A percentile compares a stretch with the other conserved stretches of the same genome.
Evolutionary conservation across 2,888 invertebrate species (phyloP).

Genomic region (Eupithecia pulchellata): DNA sequence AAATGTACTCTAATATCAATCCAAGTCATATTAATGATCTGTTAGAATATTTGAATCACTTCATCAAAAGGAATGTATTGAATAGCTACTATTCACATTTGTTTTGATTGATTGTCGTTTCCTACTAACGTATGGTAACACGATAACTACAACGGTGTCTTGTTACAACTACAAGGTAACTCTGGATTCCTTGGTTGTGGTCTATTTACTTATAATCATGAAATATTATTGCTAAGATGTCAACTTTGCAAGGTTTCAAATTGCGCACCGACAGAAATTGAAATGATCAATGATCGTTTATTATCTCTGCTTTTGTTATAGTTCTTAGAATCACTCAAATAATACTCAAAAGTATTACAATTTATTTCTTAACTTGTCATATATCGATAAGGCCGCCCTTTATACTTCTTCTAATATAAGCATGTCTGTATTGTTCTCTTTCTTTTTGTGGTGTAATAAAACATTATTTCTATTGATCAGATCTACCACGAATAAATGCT

Average conservation of each 20-base stretch:
- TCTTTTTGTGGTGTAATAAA: too few relatives aligned
- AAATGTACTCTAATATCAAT: neutral
- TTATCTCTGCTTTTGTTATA: neutral
- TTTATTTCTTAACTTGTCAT: neutral
- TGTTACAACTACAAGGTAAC: constrained; percentile 65
- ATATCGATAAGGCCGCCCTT: too few relatives aligned
- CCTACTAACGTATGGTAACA: constrained; percentile 60
- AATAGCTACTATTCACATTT: constrained; percentile 23
- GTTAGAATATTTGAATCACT: constrained; percentile 15
- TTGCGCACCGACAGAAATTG: neutral
- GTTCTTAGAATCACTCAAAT: neutral
- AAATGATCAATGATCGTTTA: neutral
- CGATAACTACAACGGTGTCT: constrained; percentile 55
- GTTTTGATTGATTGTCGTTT: constrained; percentile 53
- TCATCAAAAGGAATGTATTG: constrained; percentile 25
- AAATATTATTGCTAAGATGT: constrained; percentile 20
- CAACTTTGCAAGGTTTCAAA: neutral
- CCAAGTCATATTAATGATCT: neutral
- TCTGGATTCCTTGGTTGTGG: constrained; percentile 65
- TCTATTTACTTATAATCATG: constrained; percentile 56
- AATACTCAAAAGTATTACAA: neutral
- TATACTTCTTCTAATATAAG: too few relatives aligned
- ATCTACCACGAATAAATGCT: neutral
- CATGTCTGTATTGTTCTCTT: too few relatives aligned
- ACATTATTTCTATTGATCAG: too few relatives aligned